Evolutionary conservation across 2,797 vertebrate genomes (phyloP), one percentile per base, ranked within the genome.

Genomic region (Myotis planiceps): DNA sequence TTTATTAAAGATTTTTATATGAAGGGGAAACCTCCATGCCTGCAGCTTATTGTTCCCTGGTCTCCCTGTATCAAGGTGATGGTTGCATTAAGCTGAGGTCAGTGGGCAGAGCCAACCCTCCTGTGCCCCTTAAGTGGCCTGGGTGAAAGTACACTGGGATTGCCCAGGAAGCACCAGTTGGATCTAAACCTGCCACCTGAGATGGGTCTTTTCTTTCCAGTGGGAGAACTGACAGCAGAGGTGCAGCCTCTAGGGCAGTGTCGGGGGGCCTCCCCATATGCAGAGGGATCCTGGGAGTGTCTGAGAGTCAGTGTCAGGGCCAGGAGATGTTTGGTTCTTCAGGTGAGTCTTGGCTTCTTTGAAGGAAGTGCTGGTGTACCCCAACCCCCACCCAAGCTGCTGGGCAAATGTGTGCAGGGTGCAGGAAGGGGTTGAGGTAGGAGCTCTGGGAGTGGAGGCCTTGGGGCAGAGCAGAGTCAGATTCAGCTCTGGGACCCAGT

Each of bases 1-100:
- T 98, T 96, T 97, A 98, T 82, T 98, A 98, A 98, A 98, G 78
- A 9, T 82, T 94, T 97, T 89, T 72, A 58, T 97, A 58, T 63
- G 90, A 23, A 79, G 78, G 55, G 37, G 32, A 74, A 90, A n/a
- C 37, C 19, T n/a, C 7, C 13, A 3, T 72, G 42, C 68, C 23
- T 94, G 45, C 27, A 69, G 21, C 55, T 34, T 55, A 2, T 88
- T 90, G 6, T 87, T 92, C 63, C 53, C 65, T 65, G 21, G 34
- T 27, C 21, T 42, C 0, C 49, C 45, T 16, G 5, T 4, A 9
- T 34, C 16, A 58, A 80, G 60, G 45, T 9, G 9, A 3, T 9
- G 23, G 4, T 19, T 27, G 23, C 10, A 25, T 7, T 34, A 2
- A 21, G 27, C 68, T 34, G 58, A 71, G 37, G 58, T 25, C 13